These are phyloP conservation scores for Emydoidea blandingii DNA, from an alignment of 2,797 vertebrate genomes.

Conservation along the genomic window DNA sequence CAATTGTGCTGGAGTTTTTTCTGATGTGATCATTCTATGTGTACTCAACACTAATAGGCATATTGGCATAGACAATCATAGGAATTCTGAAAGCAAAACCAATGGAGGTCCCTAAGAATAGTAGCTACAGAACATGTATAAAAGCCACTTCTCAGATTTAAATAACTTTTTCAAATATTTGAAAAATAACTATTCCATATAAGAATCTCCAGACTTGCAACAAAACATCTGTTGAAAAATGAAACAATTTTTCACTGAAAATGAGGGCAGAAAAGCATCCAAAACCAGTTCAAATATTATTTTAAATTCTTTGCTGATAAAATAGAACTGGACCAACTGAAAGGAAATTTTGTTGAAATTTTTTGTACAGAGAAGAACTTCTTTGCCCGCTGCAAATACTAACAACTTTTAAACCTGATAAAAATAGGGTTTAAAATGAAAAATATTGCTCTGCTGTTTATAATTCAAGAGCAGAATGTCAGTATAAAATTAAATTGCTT, in stretches of 20 bases:
- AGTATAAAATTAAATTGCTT: conserved; percentile 48
- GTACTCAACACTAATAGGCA: neutral
- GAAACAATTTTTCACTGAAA: conserved; percentile 35
- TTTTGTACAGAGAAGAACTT: conserved; percentile 23
- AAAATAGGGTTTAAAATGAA: conserved; percentile 51
- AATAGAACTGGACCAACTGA: conserved; percentile 23
- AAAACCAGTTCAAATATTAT: conserved; percentile 54
- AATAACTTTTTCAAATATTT: neutral
- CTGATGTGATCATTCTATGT: neutral
- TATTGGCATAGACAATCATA: neutral
- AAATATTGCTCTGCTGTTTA: conserved; percentile 49
- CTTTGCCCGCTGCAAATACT: conserved; percentile 31
- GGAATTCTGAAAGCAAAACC: neutral
- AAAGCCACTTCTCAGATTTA: neutral
- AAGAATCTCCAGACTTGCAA: neutral
- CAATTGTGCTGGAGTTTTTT: neutral
- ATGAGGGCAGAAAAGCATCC: neutral
- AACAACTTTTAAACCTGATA: conserved; percentile 30
- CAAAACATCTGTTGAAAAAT: neutral
- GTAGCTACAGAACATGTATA: neutral
- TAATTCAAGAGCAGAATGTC: conserved; percentile 19
- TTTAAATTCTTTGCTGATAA: neutral
- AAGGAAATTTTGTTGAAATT: conserved; percentile 21
- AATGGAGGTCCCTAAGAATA: neutral
- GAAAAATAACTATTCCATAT: neutral